Evolutionary conservation across 2,797 vertebrate species (phyloP), one percentile per base, ranked within the genome.

Genomic region (Gymnoscopelus braueri): DNA sequence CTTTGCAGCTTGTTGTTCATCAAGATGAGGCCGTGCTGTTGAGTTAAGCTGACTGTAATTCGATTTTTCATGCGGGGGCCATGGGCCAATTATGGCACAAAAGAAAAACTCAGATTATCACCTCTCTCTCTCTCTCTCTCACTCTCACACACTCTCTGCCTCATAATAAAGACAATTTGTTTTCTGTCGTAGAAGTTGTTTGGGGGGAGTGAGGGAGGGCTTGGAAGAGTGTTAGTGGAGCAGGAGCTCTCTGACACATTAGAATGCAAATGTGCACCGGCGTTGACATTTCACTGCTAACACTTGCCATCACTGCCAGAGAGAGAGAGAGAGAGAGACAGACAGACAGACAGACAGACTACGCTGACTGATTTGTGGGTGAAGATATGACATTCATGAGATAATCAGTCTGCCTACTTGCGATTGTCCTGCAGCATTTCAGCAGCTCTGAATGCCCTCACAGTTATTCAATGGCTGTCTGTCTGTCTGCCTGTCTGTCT

Each of bases 381-480:
- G 75, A 75, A 87, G 89, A 91, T 79, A 78, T 91, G 91, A 91
- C 91, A 93, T 94, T 93, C 91, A 83, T 84, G 69, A 84, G 87
- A 92, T 92, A 92, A 93, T 90, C 84, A 61, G 60, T 52, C 73
- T 69, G 83, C 77, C 82, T 85, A 72, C 82, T 63, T 81, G 68
- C 78, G 70, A 79, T 84, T 88, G 77, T 89, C 86, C 65, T 77
- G 74, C 67, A 74, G 82, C 78, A 87, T 81, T 74, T 62, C 73
- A 26, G 63, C 50, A 3, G 23, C 5, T 44, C 71, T 74, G 79
- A 88, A 79, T 63, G 64, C 15, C 67, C 72, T 79, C 72, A 47
- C 9, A 32, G 64, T 81, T 26, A 69, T 81, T 83, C 60, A 32
- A 74, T 60, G 72, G 74, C 71, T 77, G 50, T 77, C 62, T 50